Percentiles rank a stretch among this genome's conserved stretches.
Conservation (phyloP, 2,888 invertebrate species). For the Orthosia cruda region DNA sequence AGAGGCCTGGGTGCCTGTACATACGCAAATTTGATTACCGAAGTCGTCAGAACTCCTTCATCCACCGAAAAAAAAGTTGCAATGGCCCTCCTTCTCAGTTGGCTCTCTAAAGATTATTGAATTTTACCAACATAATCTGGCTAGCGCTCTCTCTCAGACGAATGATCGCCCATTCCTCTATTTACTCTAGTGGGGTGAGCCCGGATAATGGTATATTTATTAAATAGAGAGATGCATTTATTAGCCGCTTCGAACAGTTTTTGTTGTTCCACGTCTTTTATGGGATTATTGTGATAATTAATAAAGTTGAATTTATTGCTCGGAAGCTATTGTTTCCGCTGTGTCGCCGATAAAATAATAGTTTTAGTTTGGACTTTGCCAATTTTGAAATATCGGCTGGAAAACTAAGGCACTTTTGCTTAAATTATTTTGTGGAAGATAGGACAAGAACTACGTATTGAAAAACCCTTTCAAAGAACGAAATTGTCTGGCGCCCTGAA, state of each 20-base stretch:
- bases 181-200: slow-evolving; percentile 77
- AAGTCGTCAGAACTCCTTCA: slow-evolving; percentile 72
- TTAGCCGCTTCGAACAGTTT: slow-evolving; percentile 70
- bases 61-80: slow-evolving; percentile 78
- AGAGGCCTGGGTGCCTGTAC: slow-evolving; percentile 61
- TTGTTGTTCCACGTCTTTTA: slow-evolving; percentile 65
- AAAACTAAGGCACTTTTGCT: slow-evolving; percentile 4
- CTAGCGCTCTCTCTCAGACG: slow-evolving; percentile 79
- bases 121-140: slow-evolving; percentile 88
- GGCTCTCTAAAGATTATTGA: slow-evolving; percentile 87
- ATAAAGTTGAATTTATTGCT: slow-evolving; percentile 62
- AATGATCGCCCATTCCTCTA: slow-evolving; percentile 85
- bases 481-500: slow-evolving; percentile 50
- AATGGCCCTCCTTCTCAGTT: slow-evolving; percentile 82
- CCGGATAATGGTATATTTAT: slow-evolving; percentile 83
- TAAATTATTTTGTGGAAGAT: slow-evolving; percentile 23
- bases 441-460: background rate
- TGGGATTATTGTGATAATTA: slow-evolving; percentile 69
- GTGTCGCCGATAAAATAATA: slow-evolving; percentile 39
- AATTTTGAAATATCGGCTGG: slow-evolving; percentile 8
- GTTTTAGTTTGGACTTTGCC: slow-evolving; percentile 27
- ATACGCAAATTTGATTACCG: slow-evolving; percentile 77
- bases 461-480: slow-evolving; percentile 48
- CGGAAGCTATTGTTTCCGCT: slow-evolving; percentile 58
- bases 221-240: slow-evolving; percentile 78